Base-by-base conservation (phyloP, 2,797 vertebrate genomes). In the Clarias laeviceps region DNA sequence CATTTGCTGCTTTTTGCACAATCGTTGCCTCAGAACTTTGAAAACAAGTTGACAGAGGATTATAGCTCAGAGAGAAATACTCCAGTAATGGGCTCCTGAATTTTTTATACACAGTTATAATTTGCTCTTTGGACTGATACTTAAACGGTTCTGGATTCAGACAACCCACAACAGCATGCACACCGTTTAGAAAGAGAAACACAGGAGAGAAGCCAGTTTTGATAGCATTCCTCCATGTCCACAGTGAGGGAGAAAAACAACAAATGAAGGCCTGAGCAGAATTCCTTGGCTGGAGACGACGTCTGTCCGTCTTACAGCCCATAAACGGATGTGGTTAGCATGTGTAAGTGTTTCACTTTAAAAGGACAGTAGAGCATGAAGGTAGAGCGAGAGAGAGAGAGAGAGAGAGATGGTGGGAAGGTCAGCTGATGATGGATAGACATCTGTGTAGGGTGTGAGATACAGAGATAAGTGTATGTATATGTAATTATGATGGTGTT, bases 311-410 rank as follows among this genome's bases (percentile, higher is more conserved):
- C 80, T 85, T 84, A 89, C 88, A 82, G 54, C 85, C 56, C 84
- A 88, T 87, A 84, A 88, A 91, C 90, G 54, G 89, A 89, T 77
- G 54, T 65, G 87, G 87, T 91, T 88, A 85, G 88, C 45, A 65
- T 88, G 89, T 91, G 83, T 65, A 88, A 86, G 88, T 61, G 32
- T 34, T 82, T 90, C 74, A 20, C 93, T 95, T 92, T 93, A 94
- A 93, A 93, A 93, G 91, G 93, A 88, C 88, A 93, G 90, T 88
- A 93, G 90, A 90, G 89, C 91, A 89, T 89, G 89, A 27, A 72
- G 77, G 27, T 32, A 82, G 57, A 68, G 18, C n/a, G 62, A 59
- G 29, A 15, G 65, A 68, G 84, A 86, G 85, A 76, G 40, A 24
- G 82, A 84, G 83, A 84, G 88, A 62, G 88, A 90, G 88, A 89